phyloP scores from a whole-genome alignment of 2,888 invertebrate species.

The Phymatocera aterrima region DNA sequence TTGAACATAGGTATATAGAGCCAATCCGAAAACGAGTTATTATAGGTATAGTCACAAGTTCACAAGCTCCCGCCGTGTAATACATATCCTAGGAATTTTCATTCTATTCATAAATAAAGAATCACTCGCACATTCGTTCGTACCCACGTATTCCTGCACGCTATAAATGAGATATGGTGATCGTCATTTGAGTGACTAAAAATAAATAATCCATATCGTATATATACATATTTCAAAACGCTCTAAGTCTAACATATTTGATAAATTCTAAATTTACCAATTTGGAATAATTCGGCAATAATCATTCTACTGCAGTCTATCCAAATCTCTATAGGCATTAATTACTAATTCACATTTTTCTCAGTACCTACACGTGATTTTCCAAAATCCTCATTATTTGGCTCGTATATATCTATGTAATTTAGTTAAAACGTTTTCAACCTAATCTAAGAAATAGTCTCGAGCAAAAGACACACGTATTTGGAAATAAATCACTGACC shows the following conservation, averaged over 20 bases:
- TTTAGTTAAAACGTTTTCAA: not conserved
- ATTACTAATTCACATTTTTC: no score
- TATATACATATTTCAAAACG: conserved; percentile 16
- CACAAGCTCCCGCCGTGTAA: conserved; percentile 9
- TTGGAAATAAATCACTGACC: not conserved
- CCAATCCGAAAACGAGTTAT: not conserved
- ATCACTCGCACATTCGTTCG: conserved; percentile 9
- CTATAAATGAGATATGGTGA: conserved; percentile 29
- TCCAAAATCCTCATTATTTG: not conserved
- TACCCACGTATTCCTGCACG: conserved; percentile 3
- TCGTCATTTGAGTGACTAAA: conserved; percentile 27
- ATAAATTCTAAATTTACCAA: not conserved
- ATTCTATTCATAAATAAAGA: conserved; percentile 26
- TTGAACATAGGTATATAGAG: not conserved
- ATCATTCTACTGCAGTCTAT: not conserved
- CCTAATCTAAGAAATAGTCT: not conserved
- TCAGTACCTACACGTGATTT: no score
- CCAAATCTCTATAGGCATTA: not conserved
- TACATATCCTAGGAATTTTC: conserved; percentile 14
- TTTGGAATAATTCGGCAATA: not conserved
- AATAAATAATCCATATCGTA: conserved; percentile 24
- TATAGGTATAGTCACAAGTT: not conserved
- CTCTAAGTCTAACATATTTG: not conserved
- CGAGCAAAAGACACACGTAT: not conserved
- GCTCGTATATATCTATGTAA: not conserved